These are phyloP conservation scores for Teleogryllus oceanicus DNA, from an alignment of 2,888 invertebrate species.

Conservation along the genomic window DNA sequence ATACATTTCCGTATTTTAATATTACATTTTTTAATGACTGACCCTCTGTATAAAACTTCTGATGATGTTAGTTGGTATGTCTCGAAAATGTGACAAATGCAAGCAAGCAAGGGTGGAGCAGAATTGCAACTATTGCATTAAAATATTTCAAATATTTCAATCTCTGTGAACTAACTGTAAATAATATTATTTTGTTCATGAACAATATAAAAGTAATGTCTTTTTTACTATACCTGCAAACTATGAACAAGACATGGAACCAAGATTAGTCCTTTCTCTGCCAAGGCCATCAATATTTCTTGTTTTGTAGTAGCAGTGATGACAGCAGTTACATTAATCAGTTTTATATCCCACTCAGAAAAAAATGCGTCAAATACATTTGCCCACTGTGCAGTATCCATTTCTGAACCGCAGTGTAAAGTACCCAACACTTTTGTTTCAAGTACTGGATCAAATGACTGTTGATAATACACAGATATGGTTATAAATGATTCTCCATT, in stretches of 20 bases:
- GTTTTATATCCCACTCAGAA: slow-evolving; percentile 48
- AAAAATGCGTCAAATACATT: slow-evolving; percentile 46
- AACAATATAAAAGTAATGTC: no score
- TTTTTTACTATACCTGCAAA: slow-evolving; percentile 43
- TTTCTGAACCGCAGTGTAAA: slow-evolving; percentile 47
- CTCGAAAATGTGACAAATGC: no score
- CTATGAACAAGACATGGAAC: slow-evolving; percentile 50
- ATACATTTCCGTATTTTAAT: no score
- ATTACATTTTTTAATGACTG: no score
- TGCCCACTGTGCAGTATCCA: slow-evolving; percentile 47
- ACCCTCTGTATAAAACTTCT: no score
- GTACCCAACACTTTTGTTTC: slow-evolving; percentile 49
- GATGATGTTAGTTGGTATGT: no score
- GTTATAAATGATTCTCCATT: slow-evolving; percentile 47
- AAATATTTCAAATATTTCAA: no score
- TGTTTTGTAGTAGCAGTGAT: slow-evolving; percentile 46
- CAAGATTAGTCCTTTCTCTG: slow-evolving; percentile 44
- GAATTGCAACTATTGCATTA: no score
- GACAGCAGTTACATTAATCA: slow-evolving; percentile 48
- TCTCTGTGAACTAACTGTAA: no score
- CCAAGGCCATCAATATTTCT: slow-evolving; percentile 45
- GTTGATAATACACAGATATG: slow-evolving; percentile 48
- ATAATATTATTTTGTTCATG: no score
- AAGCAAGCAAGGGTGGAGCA: no score
- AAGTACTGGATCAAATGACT: slow-evolving; percentile 43